These are phyloP conservation scores for Crenuchus spilurus DNA, from an alignment of 2,797 vertebrate genomes.

Conservation along the genomic window DNA sequence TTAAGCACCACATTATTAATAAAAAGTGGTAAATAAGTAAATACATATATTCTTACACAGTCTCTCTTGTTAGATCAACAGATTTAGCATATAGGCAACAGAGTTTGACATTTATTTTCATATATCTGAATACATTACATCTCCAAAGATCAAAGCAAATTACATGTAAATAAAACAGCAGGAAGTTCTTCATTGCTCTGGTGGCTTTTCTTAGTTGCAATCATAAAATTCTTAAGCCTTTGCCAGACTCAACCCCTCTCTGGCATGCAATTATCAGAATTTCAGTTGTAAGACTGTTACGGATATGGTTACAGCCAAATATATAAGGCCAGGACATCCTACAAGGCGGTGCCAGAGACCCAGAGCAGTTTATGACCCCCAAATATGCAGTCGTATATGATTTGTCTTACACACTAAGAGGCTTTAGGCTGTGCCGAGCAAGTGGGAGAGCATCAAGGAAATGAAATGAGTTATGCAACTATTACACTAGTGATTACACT, in stretches of 20 bases:
- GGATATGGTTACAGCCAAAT: conserved; percentile 14
- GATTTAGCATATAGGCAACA: background rate
- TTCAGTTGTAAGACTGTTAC: conserved; percentile 6
- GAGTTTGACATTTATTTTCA: background rate
- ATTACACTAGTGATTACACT: conserved; percentile 48
- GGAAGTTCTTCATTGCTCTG: conserved; percentile 4
- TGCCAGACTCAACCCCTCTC: background rate
- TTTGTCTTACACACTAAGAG: conserved; percentile 54
- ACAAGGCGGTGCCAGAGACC: background rate
- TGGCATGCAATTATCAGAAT: background rate
- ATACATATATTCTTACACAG: background rate
- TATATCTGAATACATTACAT: background rate
- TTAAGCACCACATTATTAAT: no score
- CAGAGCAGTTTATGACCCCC: conserved; percentile 22
- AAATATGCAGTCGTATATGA: conserved; percentile 42
- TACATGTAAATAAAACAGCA: conserved; percentile 27
- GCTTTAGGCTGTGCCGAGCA: conserved; percentile 54
- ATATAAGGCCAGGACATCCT: background rate
- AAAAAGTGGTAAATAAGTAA: background rate
- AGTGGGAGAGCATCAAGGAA: conserved; percentile 46
- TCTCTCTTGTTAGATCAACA: background rate
- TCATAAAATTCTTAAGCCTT: conserved; percentile 55
- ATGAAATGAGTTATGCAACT: conserved; percentile 56
- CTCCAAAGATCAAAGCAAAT: conserved; percentile 27
- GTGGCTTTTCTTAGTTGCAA: conserved; percentile 47